A percentile compares a stretch with the other conserved stretches of the same genome.
Evolutionary conservation across 2,797 vertebrate genomes (phyloP).

Genomic region (Coregonus sp.): DNA sequence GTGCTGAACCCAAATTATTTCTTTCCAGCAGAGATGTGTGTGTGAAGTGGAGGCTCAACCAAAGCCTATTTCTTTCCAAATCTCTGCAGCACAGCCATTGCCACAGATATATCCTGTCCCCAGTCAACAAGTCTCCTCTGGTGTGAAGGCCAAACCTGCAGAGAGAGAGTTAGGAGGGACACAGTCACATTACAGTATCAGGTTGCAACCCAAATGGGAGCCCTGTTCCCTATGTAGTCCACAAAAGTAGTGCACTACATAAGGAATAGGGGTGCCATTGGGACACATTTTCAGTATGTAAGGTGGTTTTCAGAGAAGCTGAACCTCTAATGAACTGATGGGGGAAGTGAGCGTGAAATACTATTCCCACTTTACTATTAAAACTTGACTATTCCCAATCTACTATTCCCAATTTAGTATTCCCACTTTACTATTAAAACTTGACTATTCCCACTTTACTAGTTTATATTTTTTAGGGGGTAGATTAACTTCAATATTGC

Average conservation of each 20-base stretch:
- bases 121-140: slow-evolving; percentile 55
- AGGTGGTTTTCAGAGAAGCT: no score
- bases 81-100: slow-evolving; percentile 87
- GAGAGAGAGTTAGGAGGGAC: no score
- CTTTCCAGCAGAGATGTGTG: neutral
- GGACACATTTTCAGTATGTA: no score
- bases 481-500: no score
- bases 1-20: neutral
- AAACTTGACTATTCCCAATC: no score
- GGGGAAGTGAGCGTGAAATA: no score
- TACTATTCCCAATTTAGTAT: no score
- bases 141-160: slow-evolving; percentile 80
- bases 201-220: neutral
- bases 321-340: no score
- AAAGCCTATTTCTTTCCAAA: slow-evolving; percentile 85
- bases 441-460: no score
- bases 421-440: no score
- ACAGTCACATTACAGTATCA: neutral
- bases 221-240: neutral
- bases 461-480: no score
- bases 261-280: neutral
- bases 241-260: neutral
- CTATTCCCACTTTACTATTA: no score
- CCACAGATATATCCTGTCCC: slow-evolving; percentile 83
- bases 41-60: neutral